phyloP scores from a whole-genome alignment of 2,888 invertebrate genomes.

The Agrypnus murinus region DNA sequence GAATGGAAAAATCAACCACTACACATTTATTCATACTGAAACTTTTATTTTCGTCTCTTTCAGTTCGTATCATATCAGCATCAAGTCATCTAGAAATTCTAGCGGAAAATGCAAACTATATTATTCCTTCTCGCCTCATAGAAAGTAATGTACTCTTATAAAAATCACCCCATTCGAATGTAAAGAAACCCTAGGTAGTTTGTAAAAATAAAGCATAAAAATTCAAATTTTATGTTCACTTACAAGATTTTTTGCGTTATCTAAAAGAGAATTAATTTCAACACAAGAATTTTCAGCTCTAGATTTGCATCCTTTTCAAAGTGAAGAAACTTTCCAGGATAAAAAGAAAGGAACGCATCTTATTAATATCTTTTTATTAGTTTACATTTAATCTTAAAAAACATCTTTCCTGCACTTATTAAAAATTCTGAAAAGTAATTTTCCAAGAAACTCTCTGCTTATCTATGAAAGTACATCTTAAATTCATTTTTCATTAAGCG shows the following conservation, averaged over 20 bases:
- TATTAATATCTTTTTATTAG: slow-evolving; percentile 24
- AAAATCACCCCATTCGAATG: background rate
- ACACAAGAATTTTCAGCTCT: too few species aligned
- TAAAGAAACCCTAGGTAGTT: background rate
- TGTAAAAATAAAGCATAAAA: background rate
- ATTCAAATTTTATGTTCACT: background rate
- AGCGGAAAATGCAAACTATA: slow-evolving; percentile 12
- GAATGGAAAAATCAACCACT: too few species aligned
- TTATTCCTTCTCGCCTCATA: background rate
- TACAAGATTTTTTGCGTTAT: too few species aligned
- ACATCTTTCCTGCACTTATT: slow-evolving; percentile 8
- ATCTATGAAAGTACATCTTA: background rate
- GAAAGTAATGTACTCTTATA: background rate
- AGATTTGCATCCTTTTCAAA: too few species aligned
- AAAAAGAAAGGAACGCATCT: slow-evolving; percentile 4
- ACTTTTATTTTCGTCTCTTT: slow-evolving; percentile 8
- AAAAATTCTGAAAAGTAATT: slow-evolving; percentile 7
- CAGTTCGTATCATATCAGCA: background rate
- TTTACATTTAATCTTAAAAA: slow-evolving; percentile 28
- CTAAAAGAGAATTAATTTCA: too few species aligned
- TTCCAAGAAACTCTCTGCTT: background rate
- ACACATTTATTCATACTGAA: background rate
- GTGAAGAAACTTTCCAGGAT: too few species aligned
- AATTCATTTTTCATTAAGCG: slow-evolving; percentile 16
- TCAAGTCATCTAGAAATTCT: background rate